A percentile compares a stretch with the other conserved stretches of the same genome.
Conservation (phyloP, 2,797 vertebrate genomes). For the Lithobates pipiens region DNA sequence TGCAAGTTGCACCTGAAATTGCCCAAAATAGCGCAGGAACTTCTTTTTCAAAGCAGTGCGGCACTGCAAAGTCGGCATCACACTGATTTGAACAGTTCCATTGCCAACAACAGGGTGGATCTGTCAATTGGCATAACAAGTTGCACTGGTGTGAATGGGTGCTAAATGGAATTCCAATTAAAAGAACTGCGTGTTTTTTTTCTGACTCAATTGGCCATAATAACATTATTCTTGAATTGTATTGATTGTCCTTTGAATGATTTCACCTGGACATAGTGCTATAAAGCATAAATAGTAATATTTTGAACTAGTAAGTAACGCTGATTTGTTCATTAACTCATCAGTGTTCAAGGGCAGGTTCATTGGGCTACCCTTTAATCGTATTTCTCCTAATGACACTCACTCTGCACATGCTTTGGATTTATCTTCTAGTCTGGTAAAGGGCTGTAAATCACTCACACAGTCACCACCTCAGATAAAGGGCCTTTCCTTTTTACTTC, state of each 20-base stretch:
- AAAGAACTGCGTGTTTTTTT: neutral
- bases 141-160: too few relatives aligned
- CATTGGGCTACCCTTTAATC: conserved; percentile 8
- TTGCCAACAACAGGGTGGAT: too few relatives aligned
- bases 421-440: conserved; percentile 32
- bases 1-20: too few relatives aligned
- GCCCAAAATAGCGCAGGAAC: too few relatives aligned
- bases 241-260: neutral
- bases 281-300: too few relatives aligned
- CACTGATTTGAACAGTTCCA: too few relatives aligned
- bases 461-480: conserved; percentile 55
- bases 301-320: too few relatives aligned
- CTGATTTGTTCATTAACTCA: neutral
- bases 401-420: conserved; percentile 16
- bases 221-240: neutral
- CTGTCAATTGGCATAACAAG: too few relatives aligned
- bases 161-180: too few relatives aligned
- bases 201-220: neutral
- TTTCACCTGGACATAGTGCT: neutral
- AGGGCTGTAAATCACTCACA: conserved; percentile 56
- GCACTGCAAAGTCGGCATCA: too few relatives aligned
- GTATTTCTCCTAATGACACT: conserved; percentile 1
- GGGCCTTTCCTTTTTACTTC: conserved; percentile 53
- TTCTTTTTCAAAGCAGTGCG: too few relatives aligned
- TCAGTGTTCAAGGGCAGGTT: neutral